Conservation (phyloP, 2,797 vertebrate genomes). For the Trachurus trachurus region DNA sequence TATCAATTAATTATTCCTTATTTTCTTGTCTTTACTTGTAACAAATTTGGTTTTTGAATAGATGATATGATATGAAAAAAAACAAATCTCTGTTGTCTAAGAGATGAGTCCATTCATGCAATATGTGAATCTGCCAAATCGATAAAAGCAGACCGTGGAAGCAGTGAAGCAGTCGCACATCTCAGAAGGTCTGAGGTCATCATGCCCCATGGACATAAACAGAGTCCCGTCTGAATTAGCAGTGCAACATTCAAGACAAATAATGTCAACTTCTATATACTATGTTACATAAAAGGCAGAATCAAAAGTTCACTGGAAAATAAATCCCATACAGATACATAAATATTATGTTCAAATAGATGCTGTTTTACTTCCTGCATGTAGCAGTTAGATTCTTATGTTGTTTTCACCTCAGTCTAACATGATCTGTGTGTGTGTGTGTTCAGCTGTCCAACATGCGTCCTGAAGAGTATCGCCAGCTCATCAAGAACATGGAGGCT, state of each 20-base stretch:
- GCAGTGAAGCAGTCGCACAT: neutral
- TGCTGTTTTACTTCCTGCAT: too few relatives aligned
- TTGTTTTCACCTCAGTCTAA: neutral
- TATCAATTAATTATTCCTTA: too few relatives aligned
- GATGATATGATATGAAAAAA: too few relatives aligned
- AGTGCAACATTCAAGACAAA: too few relatives aligned
- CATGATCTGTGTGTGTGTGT: slow-evolving; percentile 18
- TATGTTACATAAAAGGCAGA: neutral
- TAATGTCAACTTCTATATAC: neutral
- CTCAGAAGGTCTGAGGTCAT: neutral
- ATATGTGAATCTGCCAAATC: neutral
- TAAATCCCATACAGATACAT: neutral
- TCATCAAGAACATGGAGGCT: slow-evolving; percentile 91
- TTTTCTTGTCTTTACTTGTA: too few relatives aligned
- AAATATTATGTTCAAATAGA: neutral
- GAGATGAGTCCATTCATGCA: too few relatives aligned
- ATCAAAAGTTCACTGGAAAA: too few relatives aligned
- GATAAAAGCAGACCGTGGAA: too few relatives aligned
- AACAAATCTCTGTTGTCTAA: neutral
- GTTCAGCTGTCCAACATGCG: slow-evolving; percentile 92
- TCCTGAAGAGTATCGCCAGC: slow-evolving; percentile 92
- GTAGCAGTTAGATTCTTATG: neutral
- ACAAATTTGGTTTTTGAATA: too few relatives aligned
- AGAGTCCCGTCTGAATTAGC: neutral
- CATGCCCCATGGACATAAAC: neutral